Conservation (phyloP, 2,888 invertebrate genomes). For the Nowickia ferox region DNA sequence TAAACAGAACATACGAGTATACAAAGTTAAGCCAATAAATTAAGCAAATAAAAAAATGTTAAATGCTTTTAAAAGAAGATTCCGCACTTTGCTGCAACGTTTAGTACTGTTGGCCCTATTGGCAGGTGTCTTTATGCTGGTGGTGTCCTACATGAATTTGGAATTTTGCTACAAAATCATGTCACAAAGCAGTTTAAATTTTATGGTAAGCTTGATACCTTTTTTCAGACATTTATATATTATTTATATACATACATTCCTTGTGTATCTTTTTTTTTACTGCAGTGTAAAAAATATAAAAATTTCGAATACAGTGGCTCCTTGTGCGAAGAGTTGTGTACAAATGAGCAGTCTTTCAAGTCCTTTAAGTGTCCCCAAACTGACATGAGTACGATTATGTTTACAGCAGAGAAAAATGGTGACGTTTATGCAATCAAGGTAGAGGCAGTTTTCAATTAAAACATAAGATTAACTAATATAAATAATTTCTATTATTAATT, state of each 20-base stretch:
- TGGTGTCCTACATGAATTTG: constrained; percentile 81
- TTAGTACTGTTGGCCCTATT: constrained; percentile 78
- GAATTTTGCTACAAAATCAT: constrained; percentile 81
- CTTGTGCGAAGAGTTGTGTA: constrained; percentile 81
- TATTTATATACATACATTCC: not conserved
- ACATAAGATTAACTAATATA: not conserved
- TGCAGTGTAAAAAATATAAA: constrained; percentile 80
- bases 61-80: constrained; percentile 79
- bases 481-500: not conserved
- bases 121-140: constrained; percentile 77
- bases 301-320: constrained; percentile 80
- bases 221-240: not conserved
- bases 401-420: constrained; percentile 81
- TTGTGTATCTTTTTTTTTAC: constrained; percentile 9
- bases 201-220: constrained; percentile 77
- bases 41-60: constrained; percentile 76
- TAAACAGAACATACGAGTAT: constrained; percentile 10
- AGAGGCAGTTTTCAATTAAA: not conserved
- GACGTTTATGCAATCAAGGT: constrained; percentile 81
- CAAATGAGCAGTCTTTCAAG: constrained; percentile 77
- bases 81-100: constrained; percentile 80
- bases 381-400: constrained; percentile 80
- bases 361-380: constrained; percentile 81
- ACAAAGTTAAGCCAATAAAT: constrained; percentile 7
- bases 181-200: constrained; percentile 80